These are phyloP conservation scores for Hemibagrus wyckioides DNA, from an alignment of 2,113 vertebrate species.

Conservation along the genomic window DNA sequence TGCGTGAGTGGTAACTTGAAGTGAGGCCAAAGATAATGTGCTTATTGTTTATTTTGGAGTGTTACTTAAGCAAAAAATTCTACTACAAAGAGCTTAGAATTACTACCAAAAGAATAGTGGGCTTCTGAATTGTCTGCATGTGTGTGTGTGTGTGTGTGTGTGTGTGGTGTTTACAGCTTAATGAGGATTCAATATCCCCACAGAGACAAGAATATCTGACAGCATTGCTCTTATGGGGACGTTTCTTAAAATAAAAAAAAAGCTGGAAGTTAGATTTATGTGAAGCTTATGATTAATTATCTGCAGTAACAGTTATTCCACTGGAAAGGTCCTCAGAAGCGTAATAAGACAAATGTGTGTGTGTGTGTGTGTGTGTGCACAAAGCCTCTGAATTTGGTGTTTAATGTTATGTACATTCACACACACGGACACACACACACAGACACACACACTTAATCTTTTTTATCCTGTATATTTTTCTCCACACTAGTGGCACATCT, in stretches of 20 bases:
- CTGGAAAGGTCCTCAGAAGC: neutral
- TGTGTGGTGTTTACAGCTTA: neutral
- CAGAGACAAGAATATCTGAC: neutral
- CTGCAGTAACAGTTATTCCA: neutral
- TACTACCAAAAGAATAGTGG: neutral
- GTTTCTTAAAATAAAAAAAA: neutral
- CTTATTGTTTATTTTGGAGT: slow-evolving; percentile 17
- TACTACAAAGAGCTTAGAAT: neutral
- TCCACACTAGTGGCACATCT: neutral
- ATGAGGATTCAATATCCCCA: neutral
- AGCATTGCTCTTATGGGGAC: neutral
- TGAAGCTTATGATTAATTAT: neutral
- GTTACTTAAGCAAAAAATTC: neutral
- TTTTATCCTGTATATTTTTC: neutral
- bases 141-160: neutral
- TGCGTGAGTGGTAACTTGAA: slow-evolving; percentile 10
- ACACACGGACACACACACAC: neutral
- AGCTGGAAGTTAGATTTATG: neutral
- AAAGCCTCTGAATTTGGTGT: neutral
- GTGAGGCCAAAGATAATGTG: slow-evolving; percentile 13
- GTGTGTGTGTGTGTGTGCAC: neutral
- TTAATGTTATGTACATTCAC: neutral
- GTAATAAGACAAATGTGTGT: neutral
- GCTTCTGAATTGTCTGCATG: neutral
- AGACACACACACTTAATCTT: neutral